phyloP scores from a whole-genome alignment of 2,888 invertebrate species.

The Mystacides longicornis region DNA sequence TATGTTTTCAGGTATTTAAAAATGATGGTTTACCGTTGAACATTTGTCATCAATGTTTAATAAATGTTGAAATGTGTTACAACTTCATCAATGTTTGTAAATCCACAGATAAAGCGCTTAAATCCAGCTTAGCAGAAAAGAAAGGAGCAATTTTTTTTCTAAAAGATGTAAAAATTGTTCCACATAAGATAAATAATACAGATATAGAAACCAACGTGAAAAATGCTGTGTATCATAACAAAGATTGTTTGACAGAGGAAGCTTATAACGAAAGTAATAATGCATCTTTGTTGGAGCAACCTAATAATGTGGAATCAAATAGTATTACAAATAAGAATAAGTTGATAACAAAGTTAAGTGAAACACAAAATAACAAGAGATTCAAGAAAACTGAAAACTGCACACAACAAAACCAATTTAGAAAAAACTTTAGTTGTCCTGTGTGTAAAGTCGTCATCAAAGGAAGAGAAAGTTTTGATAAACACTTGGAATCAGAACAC shows the following conservation, averaged over 20 bases:
- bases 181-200: slow-evolving; percentile 8
- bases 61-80: slow-evolving; percentile 44
- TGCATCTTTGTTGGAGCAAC: background rate
- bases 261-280: background rate
- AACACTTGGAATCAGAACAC: slow-evolving; percentile 18
- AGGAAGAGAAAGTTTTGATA: slow-evolving; percentile 14
- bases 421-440: slow-evolving; percentile 22
- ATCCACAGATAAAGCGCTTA: slow-evolving; percentile 12
- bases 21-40: slow-evolving; percentile 43
- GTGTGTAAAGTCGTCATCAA: slow-evolving; percentile 16
- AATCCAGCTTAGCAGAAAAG: slow-evolving; percentile 8
- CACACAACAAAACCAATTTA: background rate
- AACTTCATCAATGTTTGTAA: slow-evolving; percentile 37
- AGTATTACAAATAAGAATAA: background rate
- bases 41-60: slow-evolving; percentile 44
- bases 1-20: slow-evolving; percentile 28
- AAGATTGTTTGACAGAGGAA: background rate
- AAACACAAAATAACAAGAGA: slow-evolving; percentile 3
- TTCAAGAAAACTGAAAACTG: background rate
- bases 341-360: background rate
- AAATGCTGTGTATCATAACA: background rate
- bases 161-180: background rate
- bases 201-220: background rate
- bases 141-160: background rate
- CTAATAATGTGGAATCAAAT: slow-evolving; percentile 5